These are phyloP conservation scores for Typhlichthys subterraneus DNA, from an alignment of 2,797 vertebrate genomes.

Conservation along the genomic window DNA sequence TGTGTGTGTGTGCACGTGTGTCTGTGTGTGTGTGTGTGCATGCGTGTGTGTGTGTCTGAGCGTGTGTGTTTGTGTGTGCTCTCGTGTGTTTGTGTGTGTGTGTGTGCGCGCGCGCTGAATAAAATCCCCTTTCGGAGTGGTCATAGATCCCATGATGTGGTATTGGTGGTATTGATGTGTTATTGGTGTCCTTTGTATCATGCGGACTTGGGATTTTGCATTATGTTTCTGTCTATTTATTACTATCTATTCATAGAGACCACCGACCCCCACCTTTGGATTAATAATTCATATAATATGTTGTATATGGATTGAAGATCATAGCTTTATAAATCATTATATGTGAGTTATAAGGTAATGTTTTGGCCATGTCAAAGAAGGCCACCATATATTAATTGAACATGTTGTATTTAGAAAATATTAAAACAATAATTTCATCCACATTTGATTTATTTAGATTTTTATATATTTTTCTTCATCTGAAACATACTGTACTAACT, in stretches of 20 bases:
- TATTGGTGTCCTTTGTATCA: conserved; percentile 49
- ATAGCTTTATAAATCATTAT: too few relatives aligned
- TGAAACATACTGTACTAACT: too few relatives aligned
- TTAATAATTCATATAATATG: too few relatives aligned
- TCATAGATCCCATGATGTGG: conserved; percentile 59
- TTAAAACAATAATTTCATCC: too few relatives aligned
- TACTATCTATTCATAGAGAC: conserved; percentile 43
- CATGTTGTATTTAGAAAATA: too few relatives aligned
- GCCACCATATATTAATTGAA: too few relatives aligned
- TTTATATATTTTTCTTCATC: too few relatives aligned
- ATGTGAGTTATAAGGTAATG: too few relatives aligned
- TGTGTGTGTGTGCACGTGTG: conserved; percentile 6
- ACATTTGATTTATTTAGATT: too few relatives aligned
- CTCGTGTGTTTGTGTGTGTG: conserved; percentile 4
- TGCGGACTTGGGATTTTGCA: conserved; percentile 47
- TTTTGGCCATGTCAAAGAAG: too few relatives aligned
- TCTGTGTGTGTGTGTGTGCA: conserved; percentile 18
- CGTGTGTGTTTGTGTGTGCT: conserved; percentile 10
- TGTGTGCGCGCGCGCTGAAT: conserved; percentile 25
- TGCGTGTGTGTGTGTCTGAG: conserved; percentile 1
- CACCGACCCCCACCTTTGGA: not conserved
- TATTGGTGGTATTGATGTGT: conserved; percentile 51
- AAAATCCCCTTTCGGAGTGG: conserved; percentile 56
- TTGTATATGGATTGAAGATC: too few relatives aligned
- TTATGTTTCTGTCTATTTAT: conserved; percentile 58